These are phyloP conservation scores for Sebastes dallii DNA, from an alignment of 2,797 vertebrate genomes.

Conservation along the genomic window DNA sequence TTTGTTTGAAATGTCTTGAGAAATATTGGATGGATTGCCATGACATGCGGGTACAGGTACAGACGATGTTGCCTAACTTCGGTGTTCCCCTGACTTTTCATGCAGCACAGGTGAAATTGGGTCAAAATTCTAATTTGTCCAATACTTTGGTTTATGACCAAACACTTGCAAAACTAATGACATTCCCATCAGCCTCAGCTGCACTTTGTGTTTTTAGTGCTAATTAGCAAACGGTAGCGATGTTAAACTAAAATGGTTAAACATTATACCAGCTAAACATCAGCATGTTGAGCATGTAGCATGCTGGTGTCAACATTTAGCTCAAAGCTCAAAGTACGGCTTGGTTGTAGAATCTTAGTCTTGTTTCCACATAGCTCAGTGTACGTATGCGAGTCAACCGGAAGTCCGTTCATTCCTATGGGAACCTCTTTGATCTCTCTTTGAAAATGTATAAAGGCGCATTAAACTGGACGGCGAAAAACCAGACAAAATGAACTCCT, in stretches of 20 bases:
- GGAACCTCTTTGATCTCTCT: too few species aligned
- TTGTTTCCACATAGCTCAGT: too few species aligned
- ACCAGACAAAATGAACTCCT: too few species aligned
- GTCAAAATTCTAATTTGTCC: neutral
- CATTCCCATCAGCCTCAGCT: neutral
- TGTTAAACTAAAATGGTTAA: neutral
- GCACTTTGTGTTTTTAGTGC: neutral
- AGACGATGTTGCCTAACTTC: neutral
- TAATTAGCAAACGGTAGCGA: neutral
- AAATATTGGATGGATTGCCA: neutral
- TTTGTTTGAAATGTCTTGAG: neutral
- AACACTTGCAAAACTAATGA: neutral
- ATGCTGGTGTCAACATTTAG: neutral
- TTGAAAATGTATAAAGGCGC: too few species aligned
- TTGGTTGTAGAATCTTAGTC: rapidly evolving
- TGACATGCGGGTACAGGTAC: neutral
- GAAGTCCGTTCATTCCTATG: too few species aligned
- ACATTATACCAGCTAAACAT: neutral
- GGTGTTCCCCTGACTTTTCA: neutral
- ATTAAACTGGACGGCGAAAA: too few species aligned
- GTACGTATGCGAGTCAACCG: too few species aligned
- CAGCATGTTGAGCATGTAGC: neutral
- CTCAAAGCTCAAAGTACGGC: neutral
- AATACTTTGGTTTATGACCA: neutral
- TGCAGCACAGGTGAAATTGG: rapidly evolving